Evolutionary conservation across 1,140 invertebrate genomes (phyloP), one percentile per base, ranked within the genome.

Genomic region (Arion vulgaris): DNA sequence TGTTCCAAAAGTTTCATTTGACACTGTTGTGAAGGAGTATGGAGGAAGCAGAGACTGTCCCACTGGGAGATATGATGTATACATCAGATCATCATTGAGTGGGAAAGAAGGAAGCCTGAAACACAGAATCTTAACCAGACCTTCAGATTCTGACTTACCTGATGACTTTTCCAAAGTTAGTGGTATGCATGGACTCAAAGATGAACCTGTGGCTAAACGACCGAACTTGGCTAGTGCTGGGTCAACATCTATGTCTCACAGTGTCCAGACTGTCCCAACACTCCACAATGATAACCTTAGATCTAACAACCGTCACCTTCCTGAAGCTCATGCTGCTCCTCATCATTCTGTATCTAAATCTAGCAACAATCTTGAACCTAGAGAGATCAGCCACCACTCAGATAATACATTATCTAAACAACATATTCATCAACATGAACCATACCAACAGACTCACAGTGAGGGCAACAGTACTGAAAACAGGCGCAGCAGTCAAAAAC

Each of bases 21-120:
- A 81, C 28, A 51, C 69, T 49, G 69, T 81, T 28, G 79, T 81
- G 26, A 81, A 81, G 69, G 79, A 81, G 34, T 81, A 51, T 81
- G 79, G 79, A 36, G 79, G 79, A 11, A n/a, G 57, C 13, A 36
- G 79, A 38, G 79, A 81, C 45, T 72, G 36, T 32, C 49, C 79
- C 23, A 5, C 78, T 4, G 49, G 38, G 7, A 53, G 68, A 28
- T 34, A 68, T n/a, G 77, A 80, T 69, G 7, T 23, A 1, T 81
- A 72, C 38, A 38, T 53, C 28, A 7, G 45, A 51, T 1, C 79
- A 15, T 53, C 66, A 62, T 88, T 91, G 39, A 87, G 88, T 83
- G 91, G 91, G 26, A 91, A 91, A 72, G 91, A 92, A 83, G 91
- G 91, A 15, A 92, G 90, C 85, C 80, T 92, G 39, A 92, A 92